Conservation (phyloP, 1,140 invertebrate species). For the Maconellicoccus hirsutus region DNA sequence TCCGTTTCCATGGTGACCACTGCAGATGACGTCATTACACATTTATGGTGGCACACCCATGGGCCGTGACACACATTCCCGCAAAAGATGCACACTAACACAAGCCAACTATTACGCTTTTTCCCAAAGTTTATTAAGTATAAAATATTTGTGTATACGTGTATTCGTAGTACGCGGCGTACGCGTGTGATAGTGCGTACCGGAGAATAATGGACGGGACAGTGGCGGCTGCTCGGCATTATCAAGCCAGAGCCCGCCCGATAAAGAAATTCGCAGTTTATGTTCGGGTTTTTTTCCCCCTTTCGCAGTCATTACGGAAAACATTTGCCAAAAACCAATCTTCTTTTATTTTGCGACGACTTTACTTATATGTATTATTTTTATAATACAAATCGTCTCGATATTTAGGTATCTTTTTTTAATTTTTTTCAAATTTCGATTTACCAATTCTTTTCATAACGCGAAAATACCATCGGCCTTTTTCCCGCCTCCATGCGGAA, state of each 20-base stretch:
- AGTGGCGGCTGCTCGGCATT: neutral
- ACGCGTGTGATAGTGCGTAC: neutral
- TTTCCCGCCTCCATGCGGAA: too few species aligned
- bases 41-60: conserved; percentile 22
- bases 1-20: conserved; percentile 9
- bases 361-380: too few species aligned
- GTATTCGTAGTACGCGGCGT: neutral
- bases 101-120: conserved; percentile 12
- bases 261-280: neutral
- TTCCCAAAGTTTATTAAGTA: conserved; percentile 15
- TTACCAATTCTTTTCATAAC: too few species aligned
- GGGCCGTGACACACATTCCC: conserved; percentile 19
- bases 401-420: too few species aligned
- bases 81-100: conserved; percentile 18
- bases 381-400: too few species aligned
- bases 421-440: too few species aligned
- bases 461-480: too few species aligned
- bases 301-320: neutral
- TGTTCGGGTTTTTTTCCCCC: neutral
- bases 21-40: conserved; percentile 19
- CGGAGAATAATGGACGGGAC: conserved; percentile 2
- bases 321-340: neutral
- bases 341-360: too few species aligned
- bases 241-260: neutral
- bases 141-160: conserved; percentile 13